Conservation (phyloP, 2,113 vertebrate genomes). For the Phylloscopus whistleri region DNA sequence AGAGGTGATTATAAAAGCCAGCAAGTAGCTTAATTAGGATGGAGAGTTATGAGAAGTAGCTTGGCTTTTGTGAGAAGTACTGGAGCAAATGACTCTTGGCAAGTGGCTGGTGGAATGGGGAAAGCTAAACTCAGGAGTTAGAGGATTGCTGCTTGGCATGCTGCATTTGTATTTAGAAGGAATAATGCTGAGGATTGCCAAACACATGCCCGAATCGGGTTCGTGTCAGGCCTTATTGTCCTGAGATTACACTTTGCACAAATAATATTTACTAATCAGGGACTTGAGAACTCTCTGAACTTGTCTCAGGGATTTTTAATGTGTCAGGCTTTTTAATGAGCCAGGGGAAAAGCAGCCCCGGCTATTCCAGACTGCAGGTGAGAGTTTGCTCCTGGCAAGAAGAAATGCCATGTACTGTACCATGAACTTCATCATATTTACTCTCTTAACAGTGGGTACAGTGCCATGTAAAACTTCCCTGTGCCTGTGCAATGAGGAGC, state of each 20-base stretch:
- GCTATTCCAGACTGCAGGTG: neutral
- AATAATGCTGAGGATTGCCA: neutral
- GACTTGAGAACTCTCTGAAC: neutral
- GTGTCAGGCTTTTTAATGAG: neutral
- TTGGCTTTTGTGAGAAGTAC: conserved; percentile 32
- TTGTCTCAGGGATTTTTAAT: neutral
- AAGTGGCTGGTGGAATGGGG: conserved; percentile 3
- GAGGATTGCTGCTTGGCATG: neutral
- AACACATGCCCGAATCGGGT: neutral
- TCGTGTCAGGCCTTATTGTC: neutral
- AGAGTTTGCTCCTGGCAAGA: neutral
- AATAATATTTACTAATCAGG: neutral
- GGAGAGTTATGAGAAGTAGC: conserved; percentile 39
- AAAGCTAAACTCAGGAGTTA: neutral
- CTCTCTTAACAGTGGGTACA: neutral
- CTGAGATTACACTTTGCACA: neutral
- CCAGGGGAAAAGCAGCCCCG: neutral
- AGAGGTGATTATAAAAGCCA: conserved; percentile 53
- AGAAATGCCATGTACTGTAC: neutral
- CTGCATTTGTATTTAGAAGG: neutral
- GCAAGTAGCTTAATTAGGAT: conserved; percentile 53
- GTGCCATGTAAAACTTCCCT: neutral
- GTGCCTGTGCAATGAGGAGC: neutral
- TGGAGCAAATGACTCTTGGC: conserved; percentile 41
- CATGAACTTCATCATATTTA: neutral